Conservation (phyloP, 2,888 invertebrate genomes). For the Alsophila aescularia region DNA sequence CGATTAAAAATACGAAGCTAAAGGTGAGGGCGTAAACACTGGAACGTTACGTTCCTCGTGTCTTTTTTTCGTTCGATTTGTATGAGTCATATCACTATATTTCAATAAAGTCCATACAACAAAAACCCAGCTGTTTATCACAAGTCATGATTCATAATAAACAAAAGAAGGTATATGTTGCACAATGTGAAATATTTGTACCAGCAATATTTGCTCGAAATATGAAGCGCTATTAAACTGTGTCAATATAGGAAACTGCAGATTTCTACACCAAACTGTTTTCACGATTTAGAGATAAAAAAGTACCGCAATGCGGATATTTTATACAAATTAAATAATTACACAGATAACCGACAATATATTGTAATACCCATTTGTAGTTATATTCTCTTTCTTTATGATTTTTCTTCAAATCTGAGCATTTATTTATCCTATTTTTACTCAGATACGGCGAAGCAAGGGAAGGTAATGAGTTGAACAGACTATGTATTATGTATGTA, state of each 20-base stretch:
- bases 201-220: constrained; percentile 7
- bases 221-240: constrained; percentile 9
- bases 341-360: neutral
- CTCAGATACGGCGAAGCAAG: too few relatives aligned
- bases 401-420: too few relatives aligned
- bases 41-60: too few relatives aligned
- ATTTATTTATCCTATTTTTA: too few relatives aligned
- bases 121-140: neutral
- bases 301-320: constrained; percentile 31
- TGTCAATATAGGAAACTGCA: constrained; percentile 24
- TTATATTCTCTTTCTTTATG: too few relatives aligned
- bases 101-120: neutral
- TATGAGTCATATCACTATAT: too few relatives aligned
- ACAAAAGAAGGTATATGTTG: neutral
- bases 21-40: too few relatives aligned
- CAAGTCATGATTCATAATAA: neutral
- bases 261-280: constrained; percentile 11
- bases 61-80: too few relatives aligned
- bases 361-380: too few relatives aligned
- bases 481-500: too few relatives aligned
- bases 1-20: too few relatives aligned
- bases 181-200: constrained; percentile 6
- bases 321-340: neutral
- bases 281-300: constrained; percentile 20
- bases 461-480: too few relatives aligned